Evolutionary conservation across 2,888 invertebrate genomes (phyloP).

Genomic region (Yponomeuta evonymella): DNA sequence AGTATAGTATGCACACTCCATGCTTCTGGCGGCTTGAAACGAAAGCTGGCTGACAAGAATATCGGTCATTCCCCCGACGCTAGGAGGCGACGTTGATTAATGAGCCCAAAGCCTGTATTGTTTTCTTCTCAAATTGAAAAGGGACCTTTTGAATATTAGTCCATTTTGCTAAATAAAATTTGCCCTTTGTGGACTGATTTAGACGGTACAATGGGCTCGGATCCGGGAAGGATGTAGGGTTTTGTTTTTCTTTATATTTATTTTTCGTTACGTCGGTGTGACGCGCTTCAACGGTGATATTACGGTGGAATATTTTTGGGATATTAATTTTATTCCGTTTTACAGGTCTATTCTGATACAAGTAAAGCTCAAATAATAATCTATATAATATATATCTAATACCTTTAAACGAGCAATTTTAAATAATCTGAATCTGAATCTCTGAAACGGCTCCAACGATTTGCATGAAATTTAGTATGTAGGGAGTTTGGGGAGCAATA

Average conservation of each 20-base stretch:
- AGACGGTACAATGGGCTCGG: background rate
- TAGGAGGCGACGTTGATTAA: slow-evolving; percentile 52
- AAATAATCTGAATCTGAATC: too few relatives aligned
- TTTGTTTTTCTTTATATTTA: background rate
- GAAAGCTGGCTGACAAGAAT: slow-evolving; percentile 29
- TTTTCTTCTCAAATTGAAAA: slow-evolving; percentile 38
- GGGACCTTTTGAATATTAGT: slow-evolving; percentile 29
- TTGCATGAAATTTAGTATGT: too few relatives aligned
- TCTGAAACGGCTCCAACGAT: too few relatives aligned
- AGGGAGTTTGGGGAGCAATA: too few relatives aligned
- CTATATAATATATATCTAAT: too few relatives aligned
- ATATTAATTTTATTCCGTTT: too few relatives aligned
- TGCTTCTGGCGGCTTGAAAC: slow-evolving; percentile 1
- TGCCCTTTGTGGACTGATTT: slow-evolving; percentile 13
- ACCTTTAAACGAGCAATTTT: too few relatives aligned
- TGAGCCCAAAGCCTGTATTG: slow-evolving; percentile 43
- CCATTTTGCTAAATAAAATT: slow-evolving; percentile 27
- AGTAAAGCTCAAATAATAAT: too few relatives aligned
- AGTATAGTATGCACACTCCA: background rate
- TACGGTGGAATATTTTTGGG: background rate
- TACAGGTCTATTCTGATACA: too few relatives aligned
- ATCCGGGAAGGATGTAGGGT: background rate
- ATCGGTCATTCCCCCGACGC: slow-evolving; percentile 46
- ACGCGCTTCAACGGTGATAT: background rate
- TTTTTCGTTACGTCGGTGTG: background rate